Evolutionary conservation across 2,797 vertebrate species (phyloP), one percentile per base, ranked within the genome.

Genomic region (Halcyon smyrnensis): DNA sequence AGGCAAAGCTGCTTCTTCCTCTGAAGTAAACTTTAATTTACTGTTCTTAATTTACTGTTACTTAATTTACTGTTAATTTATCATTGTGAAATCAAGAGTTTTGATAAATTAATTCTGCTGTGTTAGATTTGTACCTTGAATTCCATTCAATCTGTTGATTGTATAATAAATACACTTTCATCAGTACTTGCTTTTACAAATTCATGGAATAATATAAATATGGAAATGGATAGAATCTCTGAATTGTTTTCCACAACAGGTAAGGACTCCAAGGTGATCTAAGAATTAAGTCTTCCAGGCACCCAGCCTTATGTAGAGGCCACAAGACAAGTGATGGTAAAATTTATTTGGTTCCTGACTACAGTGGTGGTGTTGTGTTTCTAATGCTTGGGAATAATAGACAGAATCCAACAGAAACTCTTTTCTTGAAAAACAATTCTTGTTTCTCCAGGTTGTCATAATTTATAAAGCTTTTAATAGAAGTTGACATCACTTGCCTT

Each of bases 401-500:
- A 91, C 46, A 62, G 73, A 95, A 96, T 78, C 92, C 82, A 92
- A 76, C 36, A 60, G 89, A 97, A 96, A 79, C n/a, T 79, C 37
- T 89, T 15, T 96, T 94, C 84, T 96, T 96, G 57, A 71, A 95
- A 97, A 97, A 95, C 92, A 97, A 80, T 87, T 77, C 85, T 93
- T 97, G 77, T 91, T 97, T 96, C 96, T 96, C 71, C 56, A 63
- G 64, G 77, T 93, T 98, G 97, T 97, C 97, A 97, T 97, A 57
- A 79, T 97, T 97, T 95, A 75, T 90, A 95, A 97, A 96, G 81
- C 79, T 92, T 97, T 97, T 97, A 98, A 98, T 86, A 86, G 90
- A 96, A 97, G 91, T 84, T 97, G 97, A 98, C 94, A 97, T 95
- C 86, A 94, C 77, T 50, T 96, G 89, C 74, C 96, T 98, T 93